Conservation (phyloP, 2,113 vertebrate genomes). For the Pagrus major region DNA sequence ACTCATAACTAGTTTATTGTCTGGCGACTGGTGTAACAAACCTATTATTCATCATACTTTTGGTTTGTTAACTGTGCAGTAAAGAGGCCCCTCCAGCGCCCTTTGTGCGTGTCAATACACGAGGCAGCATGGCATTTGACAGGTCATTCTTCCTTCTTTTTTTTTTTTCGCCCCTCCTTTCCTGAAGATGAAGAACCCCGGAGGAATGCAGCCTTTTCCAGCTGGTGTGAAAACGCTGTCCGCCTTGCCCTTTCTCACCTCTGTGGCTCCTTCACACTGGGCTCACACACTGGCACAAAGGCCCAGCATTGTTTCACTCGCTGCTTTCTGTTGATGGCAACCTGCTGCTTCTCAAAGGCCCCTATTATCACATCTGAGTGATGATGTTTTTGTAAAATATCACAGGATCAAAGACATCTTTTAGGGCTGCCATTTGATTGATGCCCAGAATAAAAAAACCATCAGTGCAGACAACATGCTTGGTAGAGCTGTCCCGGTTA, state of each 20-base stretch:
- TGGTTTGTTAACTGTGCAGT: slow-evolving; percentile 47
- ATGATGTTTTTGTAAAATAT: slow-evolving; percentile 50
- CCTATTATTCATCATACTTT: slow-evolving; percentile 34
- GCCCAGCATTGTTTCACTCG: slow-evolving; percentile 59
- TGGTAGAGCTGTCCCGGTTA: no score
- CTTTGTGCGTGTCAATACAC: slow-evolving; percentile 50
- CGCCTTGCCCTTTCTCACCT: slow-evolving; percentile 65
- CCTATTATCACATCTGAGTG: slow-evolving; percentile 39
- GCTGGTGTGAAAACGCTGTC: slow-evolving; percentile 53
- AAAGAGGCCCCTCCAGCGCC: slow-evolving; percentile 36
- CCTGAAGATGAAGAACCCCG: slow-evolving; percentile 42
- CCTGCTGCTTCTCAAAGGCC: slow-evolving; percentile 48
- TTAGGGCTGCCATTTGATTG: slow-evolving; percentile 9
- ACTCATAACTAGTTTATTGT: slow-evolving; percentile 11
- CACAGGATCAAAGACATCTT: slow-evolving; percentile 30
- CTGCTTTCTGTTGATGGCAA: slow-evolving; percentile 50
- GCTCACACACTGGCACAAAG: slow-evolving; percentile 65
- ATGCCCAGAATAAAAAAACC: slow-evolving; percentile 11
- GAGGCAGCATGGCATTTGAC: slow-evolving; percentile 60
- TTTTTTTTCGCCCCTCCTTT: slow-evolving; percentile 46
- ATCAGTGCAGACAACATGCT: not conserved
- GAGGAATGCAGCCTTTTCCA: slow-evolving; percentile 63
- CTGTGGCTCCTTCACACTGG: slow-evolving; percentile 52
- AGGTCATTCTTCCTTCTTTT: slow-evolving; percentile 60
- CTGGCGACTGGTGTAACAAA: not conserved